Base-by-base conservation (phyloP, 2,113 vertebrate species). In the Prietella phreatophila region DNA sequence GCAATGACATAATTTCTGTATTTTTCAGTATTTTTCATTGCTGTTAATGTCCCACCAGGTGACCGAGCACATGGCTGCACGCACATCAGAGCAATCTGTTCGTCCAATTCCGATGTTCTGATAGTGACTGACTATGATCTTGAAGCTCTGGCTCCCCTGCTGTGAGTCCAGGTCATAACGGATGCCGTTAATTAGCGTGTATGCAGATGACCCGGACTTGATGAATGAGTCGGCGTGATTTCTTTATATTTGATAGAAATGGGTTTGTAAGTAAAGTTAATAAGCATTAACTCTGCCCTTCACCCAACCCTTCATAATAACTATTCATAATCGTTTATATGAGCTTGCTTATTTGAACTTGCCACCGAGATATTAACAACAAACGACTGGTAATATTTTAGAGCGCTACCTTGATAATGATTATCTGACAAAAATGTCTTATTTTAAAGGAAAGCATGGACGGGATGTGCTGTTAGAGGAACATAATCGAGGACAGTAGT, bases 1-100 rank as follows among this genome's bases (percentile, higher is more conserved):
- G 71, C 82, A 47, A 78, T 79, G 85, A 61, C 42, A 61, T 11
- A 63, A 36, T 53, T 58, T 61, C 36, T 76, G 71, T 60, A 27
- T 85, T 58, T 60, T 75, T 39, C 4, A 39, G 33, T 60, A 47
- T 47, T 85, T 85, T 78, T 60, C 71, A 30, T 61, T n/a, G 36
- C 33, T 61, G 2, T 60, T 42, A 63, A 58, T 56, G 84, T 61
- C 83, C 15, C 65, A 27, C 47, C 19, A 53, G n/a, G 82, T 47
- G 47, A 65, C 13, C 3, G 13, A 14, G 53, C 30, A 25, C 65
- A 50, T 17, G 50, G 55, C 33, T 76, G 53, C 27, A 76, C 22
- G 78, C 67, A 61, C 36, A 76, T 22, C 71, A 13, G 14, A 42
- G 55, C 56, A 63, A 50, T 78, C 58, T 61, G 71, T 1, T 15